Percentiles rank a stretch among this genome's conserved stretches.
These are phyloP conservation scores for Anolis carolinensis DNA, from an alignment of 2,113 vertebrate genomes.

Conservation along the genomic window DNA sequence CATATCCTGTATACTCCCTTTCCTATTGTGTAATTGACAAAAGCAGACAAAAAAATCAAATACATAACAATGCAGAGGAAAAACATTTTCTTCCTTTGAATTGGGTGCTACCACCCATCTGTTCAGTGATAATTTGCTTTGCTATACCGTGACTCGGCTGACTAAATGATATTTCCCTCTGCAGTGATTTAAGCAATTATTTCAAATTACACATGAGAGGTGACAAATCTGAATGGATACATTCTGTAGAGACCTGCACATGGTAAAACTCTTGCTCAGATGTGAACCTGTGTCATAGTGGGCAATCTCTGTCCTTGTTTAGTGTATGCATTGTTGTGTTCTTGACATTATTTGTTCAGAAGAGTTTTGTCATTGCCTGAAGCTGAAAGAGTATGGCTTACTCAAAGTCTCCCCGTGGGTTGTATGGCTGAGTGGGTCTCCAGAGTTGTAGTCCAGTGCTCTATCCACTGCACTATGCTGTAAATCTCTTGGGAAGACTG, in stretches of 20 bases:
- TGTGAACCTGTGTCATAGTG: neutral
- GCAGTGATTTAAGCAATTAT: neutral
- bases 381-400: neutral
- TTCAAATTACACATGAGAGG: neutral
- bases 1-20: slow-evolving; percentile 69
- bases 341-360: no score
- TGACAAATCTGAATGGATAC: neutral
- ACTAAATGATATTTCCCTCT: neutral
- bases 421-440: no score
- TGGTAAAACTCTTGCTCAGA: neutral
- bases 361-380: no score
- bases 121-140: slow-evolving; percentile 5
- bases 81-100: slow-evolving; percentile 49
- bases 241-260: neutral
- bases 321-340: neutral
- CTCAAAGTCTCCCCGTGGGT: neutral
- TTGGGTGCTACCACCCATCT: slow-evolving; percentile 37
- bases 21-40: slow-evolving; percentile 60
- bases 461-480: no score
- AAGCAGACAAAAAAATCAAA: slow-evolving; percentile 44
- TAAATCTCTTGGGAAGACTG: no score
- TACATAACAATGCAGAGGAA: slow-evolving; percentile 47
- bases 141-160: neutral
- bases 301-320: neutral
- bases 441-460: no score